Evolutionary conservation across 2,888 invertebrate genomes (phyloP), one percentile per base, ranked within the genome.

Genomic region (Tetranychus piercei): DNA sequence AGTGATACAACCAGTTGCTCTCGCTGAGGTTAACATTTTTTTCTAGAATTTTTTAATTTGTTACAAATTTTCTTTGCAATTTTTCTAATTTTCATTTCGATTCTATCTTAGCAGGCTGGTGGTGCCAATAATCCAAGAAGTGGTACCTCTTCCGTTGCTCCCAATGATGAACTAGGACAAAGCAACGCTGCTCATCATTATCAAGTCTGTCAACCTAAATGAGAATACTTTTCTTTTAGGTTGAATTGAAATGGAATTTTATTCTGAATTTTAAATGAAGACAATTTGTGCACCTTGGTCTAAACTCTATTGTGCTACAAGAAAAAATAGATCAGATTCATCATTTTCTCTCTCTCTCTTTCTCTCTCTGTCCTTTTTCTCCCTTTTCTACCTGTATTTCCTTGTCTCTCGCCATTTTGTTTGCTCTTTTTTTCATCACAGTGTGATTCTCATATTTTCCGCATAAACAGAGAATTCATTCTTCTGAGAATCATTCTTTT

Each of bases 171-270:
- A 9, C 15, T 65, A 18, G 73, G 73, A 11, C 71, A 71, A 44
- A 69, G 20, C 20, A 69, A 69, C 11, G 44, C 44, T 45, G 44
- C 43, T 44, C 71, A 71, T 34, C 45, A 43, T n/a, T 44, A 71
- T 71, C 71, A 43, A 44, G 71, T 71, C 44, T 71, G 20, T 71
- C 71, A 71, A 71, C 45, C 45, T 45, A 71, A 71, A 71, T 71
- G 44, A 43, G 71, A 44, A 71, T 71, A 71, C n/a, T 71, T 71
- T 71, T 69, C 69, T 20, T 69, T 8, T 69, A 69, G 34, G 69
- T 20, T 69, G 20, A 23, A 69, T 20, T 55, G 9, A 15, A 69
- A 69, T 69, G 18, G 69, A 22, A 69, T 11, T 20, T 23, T 69
- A 69, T 69, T 66, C 34, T 22, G 20, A 69, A 69, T 22, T 23